These are phyloP conservation scores for Acanthis flammea DNA, from an alignment of 2,797 vertebrate genomes.

Conservation along the genomic window DNA sequence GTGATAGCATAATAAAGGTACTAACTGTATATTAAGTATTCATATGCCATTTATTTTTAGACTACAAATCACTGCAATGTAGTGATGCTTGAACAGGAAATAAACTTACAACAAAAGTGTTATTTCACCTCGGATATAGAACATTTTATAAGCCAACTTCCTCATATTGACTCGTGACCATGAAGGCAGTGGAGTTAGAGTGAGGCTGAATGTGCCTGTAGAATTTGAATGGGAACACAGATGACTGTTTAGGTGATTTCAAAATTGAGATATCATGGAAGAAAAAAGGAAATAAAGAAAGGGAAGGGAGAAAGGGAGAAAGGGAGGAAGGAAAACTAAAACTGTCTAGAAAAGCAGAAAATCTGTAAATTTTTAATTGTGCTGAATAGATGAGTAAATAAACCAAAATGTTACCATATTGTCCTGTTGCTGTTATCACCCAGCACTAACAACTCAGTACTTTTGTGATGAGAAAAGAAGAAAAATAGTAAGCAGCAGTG, in stretches of 20 bases:
- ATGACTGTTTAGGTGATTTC: neutral
- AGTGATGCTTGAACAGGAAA: neutral
- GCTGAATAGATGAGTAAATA: neutral
- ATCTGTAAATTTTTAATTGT: neutral
- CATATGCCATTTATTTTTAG: neutral
- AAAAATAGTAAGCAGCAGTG: neutral
- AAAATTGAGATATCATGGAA: neutral
- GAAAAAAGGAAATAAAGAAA: neutral
- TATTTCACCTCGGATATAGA: neutral
- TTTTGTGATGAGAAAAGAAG: rapidly evolving
- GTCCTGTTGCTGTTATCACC: neutral
- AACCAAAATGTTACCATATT: neutral
- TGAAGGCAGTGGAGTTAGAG: neutral
- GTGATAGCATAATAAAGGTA: neutral
- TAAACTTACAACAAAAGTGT: neutral
- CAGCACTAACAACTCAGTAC: neutral
- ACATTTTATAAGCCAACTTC: neutral
- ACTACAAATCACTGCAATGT: neutral
- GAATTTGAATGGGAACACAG: neutral
- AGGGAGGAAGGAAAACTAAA: too few relatives aligned
- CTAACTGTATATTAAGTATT: neutral
- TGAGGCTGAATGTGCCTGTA: neutral
- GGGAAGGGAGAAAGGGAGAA: too few relatives aligned
- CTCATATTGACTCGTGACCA: neutral
- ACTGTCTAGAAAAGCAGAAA: neutral